A percentile compares a stretch with the other conserved stretches of the same genome.
These are phyloP conservation scores for Sebastes elongatus DNA, from an alignment of 2,797 vertebrate species.

Conservation along the genomic window DNA sequence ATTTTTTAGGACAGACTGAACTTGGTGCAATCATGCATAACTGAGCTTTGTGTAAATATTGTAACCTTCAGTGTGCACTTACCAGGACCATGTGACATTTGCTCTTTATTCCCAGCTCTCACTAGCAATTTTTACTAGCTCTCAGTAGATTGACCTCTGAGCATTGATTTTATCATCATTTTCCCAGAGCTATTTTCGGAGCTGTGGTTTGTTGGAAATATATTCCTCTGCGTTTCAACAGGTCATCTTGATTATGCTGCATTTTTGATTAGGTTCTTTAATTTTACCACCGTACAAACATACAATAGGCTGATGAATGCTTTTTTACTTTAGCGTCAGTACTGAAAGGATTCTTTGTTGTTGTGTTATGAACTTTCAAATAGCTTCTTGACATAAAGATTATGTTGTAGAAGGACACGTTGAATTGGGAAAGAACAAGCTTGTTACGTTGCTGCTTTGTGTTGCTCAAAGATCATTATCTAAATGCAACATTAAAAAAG, in stretches of 20 bases:
- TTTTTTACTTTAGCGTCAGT: not conserved
- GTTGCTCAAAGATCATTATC: not conserved
- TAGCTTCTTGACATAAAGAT: conserved; percentile 6
- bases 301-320: not conserved
- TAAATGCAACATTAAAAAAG: not conserved
- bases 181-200: conserved; percentile 2
- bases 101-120: conserved; percentile 25
- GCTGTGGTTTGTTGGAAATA: not conserved
- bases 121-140: conserved; percentile 21
- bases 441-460: conserved; percentile 9
- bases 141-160: conserved; percentile 37
- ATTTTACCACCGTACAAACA: not conserved
- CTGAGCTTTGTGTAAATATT: conserved; percentile 9
- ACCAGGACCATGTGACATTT: conserved; percentile 13
- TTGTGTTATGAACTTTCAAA: conserved; percentile 5
- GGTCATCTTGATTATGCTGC: not conserved
- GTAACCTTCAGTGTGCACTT: conserved; percentile 5
- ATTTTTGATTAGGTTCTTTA: not conserved
- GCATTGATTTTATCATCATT: conserved; percentile 40
- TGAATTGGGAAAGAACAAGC: conserved; percentile 37
- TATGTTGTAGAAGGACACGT: conserved; percentile 24
- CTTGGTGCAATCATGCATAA: not conserved
- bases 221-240: not conserved
- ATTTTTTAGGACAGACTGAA: conserved; percentile 1
- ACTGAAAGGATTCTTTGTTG: not conserved